Evolutionary conservation across 2,113 vertebrate species (phyloP).

Genomic region (Sus scrofa): DNA sequence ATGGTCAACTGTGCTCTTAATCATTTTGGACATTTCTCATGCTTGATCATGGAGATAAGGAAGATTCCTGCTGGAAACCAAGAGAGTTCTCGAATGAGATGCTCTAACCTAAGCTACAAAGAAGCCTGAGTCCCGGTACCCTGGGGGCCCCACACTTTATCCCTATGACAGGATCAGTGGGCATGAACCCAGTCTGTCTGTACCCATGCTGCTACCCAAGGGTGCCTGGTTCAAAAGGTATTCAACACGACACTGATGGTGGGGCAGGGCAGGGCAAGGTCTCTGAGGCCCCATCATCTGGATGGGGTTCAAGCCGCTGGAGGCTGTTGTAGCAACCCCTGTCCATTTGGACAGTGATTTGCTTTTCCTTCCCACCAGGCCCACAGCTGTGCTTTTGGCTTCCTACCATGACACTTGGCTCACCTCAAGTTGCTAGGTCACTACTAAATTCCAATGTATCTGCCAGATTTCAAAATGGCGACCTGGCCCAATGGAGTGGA

Average conservation of each 20-base stretch:
- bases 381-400: constrained; percentile 28
- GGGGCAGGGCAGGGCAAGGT: neutral
- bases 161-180: neutral
- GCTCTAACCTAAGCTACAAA: neutral
- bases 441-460: neutral
- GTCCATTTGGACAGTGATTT: neutral
- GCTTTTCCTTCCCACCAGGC: neutral
- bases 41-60: neutral
- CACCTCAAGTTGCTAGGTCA: neutral
- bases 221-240: neutral
- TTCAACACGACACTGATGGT: neutral
- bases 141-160: neutral
- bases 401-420: constrained; percentile 20
- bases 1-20: neutral
- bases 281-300: neutral
- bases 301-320: constrained; percentile 20
- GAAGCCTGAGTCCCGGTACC: neutral
- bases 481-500: neutral
- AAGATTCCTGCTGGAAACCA: neutral
- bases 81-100: neutral
- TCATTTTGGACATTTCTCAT: neutral
- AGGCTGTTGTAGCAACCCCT: neutral
- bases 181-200: neutral
- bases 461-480: neutral
- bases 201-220: neutral